Percentiles rank a stretch among this genome's conserved stretches.
phyloP scores from a whole-genome alignment of 2,888 invertebrate genomes.

The Lasiommata megera region DNA sequence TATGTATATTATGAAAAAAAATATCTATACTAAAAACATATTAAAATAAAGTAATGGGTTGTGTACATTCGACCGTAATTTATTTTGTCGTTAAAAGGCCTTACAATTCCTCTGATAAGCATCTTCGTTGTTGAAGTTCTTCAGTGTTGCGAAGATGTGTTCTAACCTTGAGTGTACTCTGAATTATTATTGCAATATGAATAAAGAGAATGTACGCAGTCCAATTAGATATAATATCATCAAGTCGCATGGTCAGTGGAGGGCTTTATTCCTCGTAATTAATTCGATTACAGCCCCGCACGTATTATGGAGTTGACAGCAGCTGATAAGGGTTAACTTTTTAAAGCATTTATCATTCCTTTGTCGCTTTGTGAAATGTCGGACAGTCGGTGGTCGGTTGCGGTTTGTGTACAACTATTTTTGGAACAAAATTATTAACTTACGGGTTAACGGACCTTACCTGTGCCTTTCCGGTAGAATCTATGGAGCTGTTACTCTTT shows the following conservation, averaged over 20 bases:
- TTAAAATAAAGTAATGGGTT: no score
- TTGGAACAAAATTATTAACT: neutral
- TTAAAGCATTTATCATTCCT: slow-evolving; percentile 42
- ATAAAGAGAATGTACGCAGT: neutral
- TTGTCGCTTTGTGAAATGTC: slow-evolving; percentile 34
- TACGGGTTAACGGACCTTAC: no score
- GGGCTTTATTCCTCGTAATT: slow-evolving; percentile 34
- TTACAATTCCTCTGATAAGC: no score
- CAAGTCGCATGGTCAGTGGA: slow-evolving; percentile 4
- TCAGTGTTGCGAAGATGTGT: no score
- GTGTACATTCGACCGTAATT: no score
- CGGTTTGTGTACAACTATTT: slow-evolving; percentile 5
- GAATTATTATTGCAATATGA: neutral
- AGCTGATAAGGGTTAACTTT: slow-evolving; percentile 49
- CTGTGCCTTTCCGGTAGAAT: no score
- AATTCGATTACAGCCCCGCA: slow-evolving; percentile 36
- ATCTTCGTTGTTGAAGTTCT: no score
- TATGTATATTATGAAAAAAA: no score
- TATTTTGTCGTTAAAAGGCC: no score
- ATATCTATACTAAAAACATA: no score
- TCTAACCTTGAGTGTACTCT: no score
- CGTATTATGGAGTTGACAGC: slow-evolving; percentile 42
- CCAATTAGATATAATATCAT: neutral
- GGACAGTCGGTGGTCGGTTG: slow-evolving; percentile 7
- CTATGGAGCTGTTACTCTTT: no score